Base-by-base conservation (phyloP, 2,113 vertebrate species). In the Tachycineta bicolor region DNA sequence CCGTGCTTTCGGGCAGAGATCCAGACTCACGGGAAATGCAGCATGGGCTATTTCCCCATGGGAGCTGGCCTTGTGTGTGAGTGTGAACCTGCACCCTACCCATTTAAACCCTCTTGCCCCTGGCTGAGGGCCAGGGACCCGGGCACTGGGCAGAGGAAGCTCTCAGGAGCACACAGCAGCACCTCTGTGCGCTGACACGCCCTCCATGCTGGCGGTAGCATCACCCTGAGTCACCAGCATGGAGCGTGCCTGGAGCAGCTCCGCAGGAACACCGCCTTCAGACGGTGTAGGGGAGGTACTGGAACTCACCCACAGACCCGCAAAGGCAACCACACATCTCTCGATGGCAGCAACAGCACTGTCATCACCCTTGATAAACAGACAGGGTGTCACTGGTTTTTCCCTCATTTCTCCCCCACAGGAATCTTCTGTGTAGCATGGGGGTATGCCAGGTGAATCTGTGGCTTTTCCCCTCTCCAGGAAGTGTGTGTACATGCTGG, bases 271-370 rank as follows among this genome's bases (percentile, higher is more conserved):
- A 92, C 88, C 12, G 0, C 92, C 93, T 75, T 83, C 92, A 63
- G 82, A 90, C 1, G 0, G 50, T 5, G 22, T 33, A 86, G 43
- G 49, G 75, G 92, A 93, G 93, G 78, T 63, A 88, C 75, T 94
- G 83, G 78, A 88, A 70, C 83, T 92, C 93, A 90, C 92, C 90
- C 93, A 90, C 78, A 70, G 41, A 78, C 39, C 60, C 8, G 3
- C 31, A 93, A 90, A 83, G 41, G 60, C 1, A 1, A 64, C 56
- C 75, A 92, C 56, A 86, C 55, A 64, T 90, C 81, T 89, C 77
- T 67, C 31, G 71, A 75, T 94, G 91, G 83, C 76, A 94, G 79
- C 87, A 86, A 39, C 75, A 93, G 87, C 88, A 74, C 53, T 88
- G 87, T 82, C 65, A 89, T 82, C 91, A 62, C 70, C 78, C 63